These are phyloP conservation scores for Ophthalmolycus amberensis DNA, from an alignment of 2,113 vertebrate genomes.

Conservation along the genomic window DNA sequence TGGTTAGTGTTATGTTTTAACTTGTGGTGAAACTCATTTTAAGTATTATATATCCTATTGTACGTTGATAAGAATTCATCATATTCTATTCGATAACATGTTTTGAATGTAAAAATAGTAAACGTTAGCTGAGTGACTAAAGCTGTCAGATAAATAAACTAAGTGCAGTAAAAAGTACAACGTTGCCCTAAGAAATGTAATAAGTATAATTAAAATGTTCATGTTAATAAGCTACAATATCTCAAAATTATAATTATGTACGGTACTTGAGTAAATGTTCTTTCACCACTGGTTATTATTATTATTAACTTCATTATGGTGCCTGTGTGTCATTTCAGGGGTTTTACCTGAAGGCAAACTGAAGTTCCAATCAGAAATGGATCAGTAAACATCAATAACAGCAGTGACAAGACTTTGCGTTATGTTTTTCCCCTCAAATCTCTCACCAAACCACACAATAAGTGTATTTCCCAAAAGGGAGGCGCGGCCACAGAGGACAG, in stretches of 20 bases:
- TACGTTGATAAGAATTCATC: background rate
- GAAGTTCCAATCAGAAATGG: background rate
- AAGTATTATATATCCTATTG: background rate
- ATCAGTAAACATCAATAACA: background rate
- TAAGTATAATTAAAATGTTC: background rate
- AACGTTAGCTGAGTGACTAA: background rate
- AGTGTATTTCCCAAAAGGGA: slow-evolving; percentile 74
- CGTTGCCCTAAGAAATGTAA: background rate
- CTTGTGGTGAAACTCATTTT: background rate
- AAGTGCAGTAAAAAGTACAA: background rate
- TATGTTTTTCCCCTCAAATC: background rate
- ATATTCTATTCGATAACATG: background rate
- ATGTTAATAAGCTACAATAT: background rate
- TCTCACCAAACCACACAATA: slow-evolving; percentile 4
- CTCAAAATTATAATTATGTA: background rate
- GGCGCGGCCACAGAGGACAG: slow-evolving; percentile 83
- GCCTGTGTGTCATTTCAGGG: background rate
- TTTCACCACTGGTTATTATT: background rate
- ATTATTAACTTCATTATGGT: background rate
- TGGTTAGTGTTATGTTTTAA: background rate
- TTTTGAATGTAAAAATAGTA: background rate
- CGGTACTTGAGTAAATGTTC: background rate
- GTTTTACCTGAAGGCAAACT: background rate
- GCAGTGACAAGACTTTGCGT: background rate
- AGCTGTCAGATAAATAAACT: background rate